Base-by-base conservation (phyloP, 2,888 invertebrate species). In the Bombylius major region DNA sequence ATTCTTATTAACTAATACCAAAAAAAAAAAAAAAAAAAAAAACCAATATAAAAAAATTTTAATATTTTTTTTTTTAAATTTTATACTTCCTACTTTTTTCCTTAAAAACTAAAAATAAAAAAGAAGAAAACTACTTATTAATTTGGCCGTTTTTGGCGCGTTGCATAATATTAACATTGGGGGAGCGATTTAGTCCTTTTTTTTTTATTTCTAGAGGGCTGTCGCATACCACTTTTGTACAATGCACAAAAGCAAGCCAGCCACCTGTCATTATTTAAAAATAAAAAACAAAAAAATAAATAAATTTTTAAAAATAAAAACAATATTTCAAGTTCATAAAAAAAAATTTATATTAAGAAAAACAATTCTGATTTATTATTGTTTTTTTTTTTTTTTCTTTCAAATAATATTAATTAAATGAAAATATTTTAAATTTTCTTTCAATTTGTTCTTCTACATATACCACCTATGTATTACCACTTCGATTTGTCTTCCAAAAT, bases 211-310 rank as follows among this genome's bases (percentile, higher is more conserved):
- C 50, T 53, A 33, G 50, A 42, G 52, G 49, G 46, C 23, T 47
- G 39, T 51, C 51, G 55, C 52, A 45, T 52, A 42, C 23, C 45
- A 42, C 39, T 11, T 50, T 52, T 56, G 50, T 54, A 58, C 55
- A 58, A 55, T 55, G 55, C 58, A 54, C 44, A 55, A 56, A 56
- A 47, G 44, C 55, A 55, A 51, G 57, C 51, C 53, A 47, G 4
- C 53, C 51, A 53, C 44, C 23, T 23, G 23, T 2, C 23, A 23
- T 23, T 23, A 23, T 23, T 23, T 23, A 23, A 23, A 23, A 23
- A 23, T n/a, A n/a, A n/a, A n/a, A n/a, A n/a, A n/a, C n/a, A n/a
- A n/a, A n/a, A n/a, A n/a, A n/a, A n/a, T n/a, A 23, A 23, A 23
- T 23, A 23, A 23, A 23, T 23, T 23, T n/a, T 23, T 23, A 23